These are phyloP conservation scores for Nymphalis polychloros DNA, from an alignment of 2,888 invertebrate species.

Conservation along the genomic window DNA sequence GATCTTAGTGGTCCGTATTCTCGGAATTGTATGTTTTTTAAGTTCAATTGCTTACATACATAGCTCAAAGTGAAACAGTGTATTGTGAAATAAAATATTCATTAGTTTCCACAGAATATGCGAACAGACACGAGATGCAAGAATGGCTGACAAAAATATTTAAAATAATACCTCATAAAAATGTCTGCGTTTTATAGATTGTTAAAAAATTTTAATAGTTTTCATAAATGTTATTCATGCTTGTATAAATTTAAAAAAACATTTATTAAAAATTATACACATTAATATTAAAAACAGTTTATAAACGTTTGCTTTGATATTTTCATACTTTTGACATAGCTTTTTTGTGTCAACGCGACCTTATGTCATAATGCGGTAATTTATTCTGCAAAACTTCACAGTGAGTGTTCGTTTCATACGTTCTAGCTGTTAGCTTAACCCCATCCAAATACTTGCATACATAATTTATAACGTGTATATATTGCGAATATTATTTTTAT, in stretches of 20 bases:
- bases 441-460: conserved; percentile 12
- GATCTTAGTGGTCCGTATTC: no score
- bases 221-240: no score
- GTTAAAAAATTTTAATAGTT: no score
- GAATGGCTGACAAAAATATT: no score
- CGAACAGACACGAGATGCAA: no score
- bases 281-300: background rate
- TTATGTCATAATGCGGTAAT: conserved; percentile 19
- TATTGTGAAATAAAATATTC: no score
- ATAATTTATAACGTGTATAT: background rate
- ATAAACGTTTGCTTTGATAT: background rate
- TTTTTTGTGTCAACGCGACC: conserved; percentile 10
- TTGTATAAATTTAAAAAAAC: background rate
- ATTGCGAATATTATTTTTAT: background rate
- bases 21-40: no score
- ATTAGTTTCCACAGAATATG: no score
- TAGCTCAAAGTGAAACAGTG: no score
- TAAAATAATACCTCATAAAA: no score
- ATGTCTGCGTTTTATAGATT: no score
- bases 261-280: background rate
- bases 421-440: conserved; percentile 14
- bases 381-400: conserved; percentile 18
- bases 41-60: no score
- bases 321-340: conserved; percentile 1
- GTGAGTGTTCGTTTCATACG: conserved; percentile 15